These are phyloP conservation scores for Lithophane socia DNA, from an alignment of 2,888 invertebrate genomes.

Conservation along the genomic window DNA sequence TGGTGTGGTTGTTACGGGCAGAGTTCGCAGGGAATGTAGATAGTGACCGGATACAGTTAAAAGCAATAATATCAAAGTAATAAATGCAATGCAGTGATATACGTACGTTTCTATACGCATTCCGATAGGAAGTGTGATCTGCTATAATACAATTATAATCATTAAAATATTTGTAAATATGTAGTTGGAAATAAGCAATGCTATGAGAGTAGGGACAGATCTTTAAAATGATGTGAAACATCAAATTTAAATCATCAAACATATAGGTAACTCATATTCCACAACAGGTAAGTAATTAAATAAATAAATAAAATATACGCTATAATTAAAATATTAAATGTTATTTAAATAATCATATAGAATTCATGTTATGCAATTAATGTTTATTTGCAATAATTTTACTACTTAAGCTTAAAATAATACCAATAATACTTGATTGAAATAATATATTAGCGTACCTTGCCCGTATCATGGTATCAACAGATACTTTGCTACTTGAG, in stretches of 20 bases:
- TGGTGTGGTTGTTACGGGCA: conserved; percentile 66
- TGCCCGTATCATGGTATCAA: conserved; percentile 57
- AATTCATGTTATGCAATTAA: conserved; percentile 6
- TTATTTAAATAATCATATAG: background rate
- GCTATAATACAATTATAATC: too few species aligned
- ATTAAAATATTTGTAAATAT: too few species aligned
- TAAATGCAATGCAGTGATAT: too few species aligned
- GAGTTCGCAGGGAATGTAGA: conserved; percentile 14
- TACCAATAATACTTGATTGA: conserved; percentile 34
- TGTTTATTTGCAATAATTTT: conserved; percentile 26
- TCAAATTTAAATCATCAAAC: conserved; percentile 3
- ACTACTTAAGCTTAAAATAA: conserved; percentile 42
- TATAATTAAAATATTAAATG: conserved; percentile 17
- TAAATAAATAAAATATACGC: conserved; percentile 37
- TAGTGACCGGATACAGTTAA: background rate
- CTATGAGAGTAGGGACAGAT: background rate
- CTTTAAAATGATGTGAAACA: background rate
- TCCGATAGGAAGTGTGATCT: too few species aligned
- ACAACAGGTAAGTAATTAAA: conserved; percentile 35
- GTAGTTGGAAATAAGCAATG: background rate
- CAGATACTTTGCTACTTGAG: conserved; percentile 22
- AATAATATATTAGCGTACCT: conserved; percentile 30
- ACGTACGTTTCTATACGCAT: too few species aligned
- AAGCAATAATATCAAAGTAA: background rate
- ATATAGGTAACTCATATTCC: conserved; percentile 54